phyloP scores from a whole-genome alignment of 2,797 vertebrate species.

The Chromobotia macracanthus region DNA sequence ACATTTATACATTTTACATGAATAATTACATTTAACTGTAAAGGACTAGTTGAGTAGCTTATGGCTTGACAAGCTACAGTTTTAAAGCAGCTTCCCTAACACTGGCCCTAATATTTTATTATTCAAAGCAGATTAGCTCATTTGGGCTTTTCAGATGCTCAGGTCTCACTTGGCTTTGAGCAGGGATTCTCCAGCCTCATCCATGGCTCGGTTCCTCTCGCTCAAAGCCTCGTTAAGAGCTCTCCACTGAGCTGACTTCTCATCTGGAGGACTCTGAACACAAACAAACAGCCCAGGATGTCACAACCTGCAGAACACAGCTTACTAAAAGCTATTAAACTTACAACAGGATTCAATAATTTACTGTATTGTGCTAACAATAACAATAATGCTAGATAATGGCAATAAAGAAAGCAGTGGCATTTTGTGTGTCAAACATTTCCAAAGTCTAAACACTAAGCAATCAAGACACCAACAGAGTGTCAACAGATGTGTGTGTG shows the following conservation, averaged over 20 bases:
- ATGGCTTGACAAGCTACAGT: no score
- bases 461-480: no score
- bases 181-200: constrained; percentile 83
- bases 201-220: constrained; percentile 81
- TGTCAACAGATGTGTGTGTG: neutral
- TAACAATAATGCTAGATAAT: neutral
- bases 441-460: no score
- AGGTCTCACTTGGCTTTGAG: constrained; percentile 87
- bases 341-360: neutral
- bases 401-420: neutral
- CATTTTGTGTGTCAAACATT: no score
- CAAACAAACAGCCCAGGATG: neutral
- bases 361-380: neutral
- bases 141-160: no score
- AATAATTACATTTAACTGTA: no score
- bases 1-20: no score
- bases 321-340: neutral
- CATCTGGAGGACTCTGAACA: constrained; percentile 77
- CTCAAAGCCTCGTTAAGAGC: constrained; percentile 86
- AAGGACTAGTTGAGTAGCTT: no score
- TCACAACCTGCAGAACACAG: neutral
- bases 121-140: no score
- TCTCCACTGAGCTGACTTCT: constrained; percentile 90
- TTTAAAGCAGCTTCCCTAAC: no score
- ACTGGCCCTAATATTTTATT: no score